These are phyloP conservation scores for Tichodroma muraria DNA, from an alignment of 2,113 vertebrate species.

Conservation along the genomic window DNA sequence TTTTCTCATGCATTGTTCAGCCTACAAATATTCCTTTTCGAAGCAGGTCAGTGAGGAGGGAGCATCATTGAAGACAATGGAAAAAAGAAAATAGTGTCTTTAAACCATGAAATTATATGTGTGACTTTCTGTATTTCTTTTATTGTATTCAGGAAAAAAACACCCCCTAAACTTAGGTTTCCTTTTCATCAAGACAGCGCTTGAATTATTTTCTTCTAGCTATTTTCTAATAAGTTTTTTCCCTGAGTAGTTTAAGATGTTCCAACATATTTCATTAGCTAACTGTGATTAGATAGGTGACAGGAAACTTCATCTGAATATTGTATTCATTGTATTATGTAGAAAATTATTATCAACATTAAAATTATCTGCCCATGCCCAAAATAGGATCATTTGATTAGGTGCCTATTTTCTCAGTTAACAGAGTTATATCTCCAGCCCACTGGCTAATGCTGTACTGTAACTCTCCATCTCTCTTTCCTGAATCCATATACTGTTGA, in stretches of 20 bases:
- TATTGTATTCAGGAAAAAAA: not conserved
- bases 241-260: not conserved
- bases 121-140: not conserved
- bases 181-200: not conserved
- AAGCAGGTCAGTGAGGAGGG: not conserved
- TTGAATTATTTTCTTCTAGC: not conserved
- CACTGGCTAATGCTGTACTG: not conserved
- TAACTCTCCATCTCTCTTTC: not conserved
- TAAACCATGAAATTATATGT: not conserved
- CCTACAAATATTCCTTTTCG: not conserved
- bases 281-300: not conserved
- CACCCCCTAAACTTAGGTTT: fast-evolving
- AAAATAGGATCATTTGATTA: not conserved
- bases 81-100: not conserved
- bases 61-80: not conserved
- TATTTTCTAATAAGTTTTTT: not conserved
- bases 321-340: not conserved
- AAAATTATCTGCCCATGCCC: not conserved
- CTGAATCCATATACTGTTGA: not conserved
- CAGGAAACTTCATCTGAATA: not conserved
- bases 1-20: not conserved
- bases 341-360: not conserved
- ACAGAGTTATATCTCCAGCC: not conserved
- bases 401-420: not conserved
- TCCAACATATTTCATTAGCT: not conserved